Evolutionary conservation across 2,113 vertebrate species (phyloP).

Genomic region (Zonotrichia leucophrys): DNA sequence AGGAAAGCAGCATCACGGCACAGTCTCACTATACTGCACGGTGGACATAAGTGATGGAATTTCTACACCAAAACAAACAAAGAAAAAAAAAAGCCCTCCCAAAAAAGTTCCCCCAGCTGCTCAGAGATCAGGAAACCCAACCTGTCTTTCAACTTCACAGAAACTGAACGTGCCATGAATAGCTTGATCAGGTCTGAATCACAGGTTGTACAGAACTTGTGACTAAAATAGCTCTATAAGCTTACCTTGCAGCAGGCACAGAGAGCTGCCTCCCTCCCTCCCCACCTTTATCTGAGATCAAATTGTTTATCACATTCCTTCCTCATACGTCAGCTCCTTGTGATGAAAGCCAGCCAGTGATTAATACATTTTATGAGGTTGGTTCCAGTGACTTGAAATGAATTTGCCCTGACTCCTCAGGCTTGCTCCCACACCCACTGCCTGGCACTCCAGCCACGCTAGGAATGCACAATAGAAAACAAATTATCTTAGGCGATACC

Average conservation of each 20-base stretch:
- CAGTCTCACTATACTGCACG: neutral
- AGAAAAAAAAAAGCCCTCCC: neutral
- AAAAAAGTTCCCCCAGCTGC: neutral
- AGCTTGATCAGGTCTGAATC: slow-evolving; percentile 51
- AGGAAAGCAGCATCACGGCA: neutral
- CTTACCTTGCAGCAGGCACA: neutral
- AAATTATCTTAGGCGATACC: slow-evolving; percentile 44
- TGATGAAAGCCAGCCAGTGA: slow-evolving; percentile 47
- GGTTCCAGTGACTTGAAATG: slow-evolving; percentile 56
- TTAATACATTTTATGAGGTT: slow-evolving; percentile 61
- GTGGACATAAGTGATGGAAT: neutral
- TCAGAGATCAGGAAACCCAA: slow-evolving; percentile 30
- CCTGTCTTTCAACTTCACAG: slow-evolving; percentile 38
- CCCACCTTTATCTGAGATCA: slow-evolving; percentile 46
- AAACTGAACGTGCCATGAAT: slow-evolving; percentile 34
- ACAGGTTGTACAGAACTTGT: slow-evolving; percentile 39
- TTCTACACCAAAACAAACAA: slow-evolving; percentile 16
- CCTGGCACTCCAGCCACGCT: slow-evolving; percentile 51
- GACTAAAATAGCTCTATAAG: slow-evolving; percentile 57
- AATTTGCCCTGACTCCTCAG: slow-evolving; percentile 52
- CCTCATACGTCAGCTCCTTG: slow-evolving; percentile 35
- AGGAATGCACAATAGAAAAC: slow-evolving; percentile 58
- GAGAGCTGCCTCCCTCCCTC: neutral
- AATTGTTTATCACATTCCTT: slow-evolving; percentile 59
- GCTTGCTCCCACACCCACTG: slow-evolving; percentile 56